Conservation (phyloP, 1,140 invertebrate genomes). For the Apolygus lucorum region DNA sequence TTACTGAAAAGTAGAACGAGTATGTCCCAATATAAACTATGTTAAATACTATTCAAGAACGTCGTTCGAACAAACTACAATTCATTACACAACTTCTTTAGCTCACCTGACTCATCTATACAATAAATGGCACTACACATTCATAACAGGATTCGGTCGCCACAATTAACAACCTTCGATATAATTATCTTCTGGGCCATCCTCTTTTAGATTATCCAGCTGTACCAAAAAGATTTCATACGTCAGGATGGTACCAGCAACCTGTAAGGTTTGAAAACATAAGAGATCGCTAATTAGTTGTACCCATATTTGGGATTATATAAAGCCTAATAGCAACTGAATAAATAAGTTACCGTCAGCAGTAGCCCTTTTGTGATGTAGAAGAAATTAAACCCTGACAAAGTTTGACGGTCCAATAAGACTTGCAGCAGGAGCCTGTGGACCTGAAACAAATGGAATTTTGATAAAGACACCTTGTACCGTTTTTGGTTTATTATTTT, state of each 20-base stretch:
- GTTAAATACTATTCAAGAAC: too few species aligned
- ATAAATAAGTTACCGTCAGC: background rate
- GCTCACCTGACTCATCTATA: too few species aligned
- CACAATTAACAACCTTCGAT: too few species aligned
- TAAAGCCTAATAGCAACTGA: background rate
- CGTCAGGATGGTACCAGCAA: background rate
- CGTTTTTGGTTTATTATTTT: slow-evolving; percentile 53
- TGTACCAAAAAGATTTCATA: background rate
- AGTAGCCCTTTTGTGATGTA: background rate
- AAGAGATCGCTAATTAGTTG: background rate
- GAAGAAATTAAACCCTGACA: slow-evolving; percentile 61
- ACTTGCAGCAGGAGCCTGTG: slow-evolving; percentile 53
- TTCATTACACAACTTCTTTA: too few species aligned
- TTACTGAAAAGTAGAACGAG: too few species aligned
- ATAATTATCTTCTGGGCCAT: too few species aligned
- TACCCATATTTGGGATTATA: too few species aligned
- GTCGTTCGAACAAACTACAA: too few species aligned
- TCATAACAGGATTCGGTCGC: too few species aligned
- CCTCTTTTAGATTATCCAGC: background rate
- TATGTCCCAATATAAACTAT: too few species aligned
- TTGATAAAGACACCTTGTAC: slow-evolving; percentile 31
- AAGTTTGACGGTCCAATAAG: slow-evolving; percentile 46
- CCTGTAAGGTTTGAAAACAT: background rate
- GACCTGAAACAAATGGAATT: slow-evolving; percentile 40
- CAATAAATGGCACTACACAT: too few species aligned